Evolutionary conservation across 2,888 invertebrate genomes (phyloP), one percentile per base, ranked within the genome.

Genomic region (Sphaerophoria rueppellii): DNA sequence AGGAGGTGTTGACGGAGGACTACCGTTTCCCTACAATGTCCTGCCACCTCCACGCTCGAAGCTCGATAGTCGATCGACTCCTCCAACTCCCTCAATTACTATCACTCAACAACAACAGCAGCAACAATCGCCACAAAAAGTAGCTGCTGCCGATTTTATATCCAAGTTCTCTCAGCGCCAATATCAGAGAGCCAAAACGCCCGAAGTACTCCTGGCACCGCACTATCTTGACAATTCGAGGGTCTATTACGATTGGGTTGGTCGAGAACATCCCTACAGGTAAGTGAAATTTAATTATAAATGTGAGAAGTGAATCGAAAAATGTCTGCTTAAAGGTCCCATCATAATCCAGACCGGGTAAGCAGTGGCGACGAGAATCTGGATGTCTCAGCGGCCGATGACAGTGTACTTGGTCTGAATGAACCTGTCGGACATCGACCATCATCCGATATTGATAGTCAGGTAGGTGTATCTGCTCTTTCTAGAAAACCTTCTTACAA

Each of bases 181-280:
- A 63, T 90, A 91, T 77, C 93, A 93, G 67, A 91, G 94, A 61
- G 94, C 95, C 65, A 93, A 96, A 87, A 96, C 96, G 0, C 95
- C 96, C 0, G 96, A 97, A 92, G 95, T 97, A 48, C 91, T 97
- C 43, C 91, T 97, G 34, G 95, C 96, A 0, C 96, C 97, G 14
- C 94, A 95, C 87, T 95, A 95, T 90, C 82, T 87, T 6, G 94
- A 94, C 79, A 90, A 88, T 86, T 88, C 89, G 9, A 72, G 89
- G 11, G 88, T 89, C 35, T 93, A 93, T 88, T 93, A 93, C 90
- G 90, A 93, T 89, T 89, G 93, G 92, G 65, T 92, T 90, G 89
- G 89, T 89, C 24, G 93, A 91, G 89, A 88, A 65, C 80, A 87
- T 32, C 74, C 83, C 4, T 87, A 87, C 50, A 86, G 82, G 75